phyloP scores from a whole-genome alignment of 2,797 vertebrate species.

The Threskiornis aethiopicus region DNA sequence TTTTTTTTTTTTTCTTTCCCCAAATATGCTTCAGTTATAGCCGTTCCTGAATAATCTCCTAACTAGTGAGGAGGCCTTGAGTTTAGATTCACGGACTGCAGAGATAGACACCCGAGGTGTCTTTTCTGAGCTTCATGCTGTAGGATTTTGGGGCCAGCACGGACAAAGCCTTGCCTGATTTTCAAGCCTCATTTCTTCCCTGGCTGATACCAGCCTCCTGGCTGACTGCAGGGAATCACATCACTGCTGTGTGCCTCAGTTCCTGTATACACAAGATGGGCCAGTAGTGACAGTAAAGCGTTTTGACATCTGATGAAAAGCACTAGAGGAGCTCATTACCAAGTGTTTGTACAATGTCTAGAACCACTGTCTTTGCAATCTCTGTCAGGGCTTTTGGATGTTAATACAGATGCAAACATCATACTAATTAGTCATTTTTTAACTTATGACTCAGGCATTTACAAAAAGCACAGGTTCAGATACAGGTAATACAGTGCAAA shows the following conservation, averaged over 20 bases:
- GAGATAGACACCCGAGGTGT: not conserved
- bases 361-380: not conserved
- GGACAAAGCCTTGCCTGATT: not conserved
- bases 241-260: not conserved
- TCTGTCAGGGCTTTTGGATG: not conserved
- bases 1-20: not conserved
- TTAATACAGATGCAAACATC: not conserved
- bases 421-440: not conserved
- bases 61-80: conserved; percentile 7
- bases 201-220: not conserved
- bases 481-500: not conserved
- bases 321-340: not conserved
- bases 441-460: not conserved
- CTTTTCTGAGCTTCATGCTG: not conserved
- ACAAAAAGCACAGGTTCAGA: not conserved
- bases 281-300: not conserved
- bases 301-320: not conserved
- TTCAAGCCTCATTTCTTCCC: conserved; percentile 10
- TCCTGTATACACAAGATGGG: not conserved
- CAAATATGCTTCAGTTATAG: not conserved
- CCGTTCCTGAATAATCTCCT: conserved; percentile 2
- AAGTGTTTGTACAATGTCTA: not conserved
- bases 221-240: not conserved
- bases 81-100: not conserved
- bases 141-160: not conserved